Percentiles rank a stretch among this genome's conserved stretches.
These are phyloP conservation scores for Proteles cristata DNA, from an alignment of 2,113 vertebrate genomes.

Conservation along the genomic window DNA sequence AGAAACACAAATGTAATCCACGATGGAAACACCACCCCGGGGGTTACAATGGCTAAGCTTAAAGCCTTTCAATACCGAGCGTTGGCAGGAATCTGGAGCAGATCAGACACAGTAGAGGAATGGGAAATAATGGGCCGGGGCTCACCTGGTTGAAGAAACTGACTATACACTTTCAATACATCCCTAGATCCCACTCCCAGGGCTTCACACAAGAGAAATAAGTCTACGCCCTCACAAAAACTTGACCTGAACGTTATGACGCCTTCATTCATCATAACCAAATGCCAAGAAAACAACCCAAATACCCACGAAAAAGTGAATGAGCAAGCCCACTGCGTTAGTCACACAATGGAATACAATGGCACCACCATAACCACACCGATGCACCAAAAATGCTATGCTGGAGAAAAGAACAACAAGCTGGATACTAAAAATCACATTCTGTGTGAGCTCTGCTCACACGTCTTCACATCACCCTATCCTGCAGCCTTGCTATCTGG, in stretches of 20 bases:
- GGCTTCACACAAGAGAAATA: neutral
- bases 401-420: no score
- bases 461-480: neutral
- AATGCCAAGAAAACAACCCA: neutral
- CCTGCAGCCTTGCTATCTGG: neutral
- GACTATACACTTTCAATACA: neutral
- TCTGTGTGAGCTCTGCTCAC: neutral
- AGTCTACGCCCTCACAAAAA: no score
- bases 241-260: rapidly evolving
- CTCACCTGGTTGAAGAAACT: neutral
- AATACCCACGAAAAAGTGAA: no score
- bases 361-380: rapidly evolving
- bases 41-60: neutral
- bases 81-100: neutral
- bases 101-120: neutral
- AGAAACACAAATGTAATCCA: neutral
- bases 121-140: rapidly evolving
- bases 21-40: rapidly evolving
- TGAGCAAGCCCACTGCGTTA: no score
- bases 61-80: neutral
- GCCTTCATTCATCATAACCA: no score
- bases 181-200: neutral
- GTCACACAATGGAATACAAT: neutral
- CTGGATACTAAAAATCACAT: no score
- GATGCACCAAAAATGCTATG: rapidly evolving